These are phyloP conservation scores for Cosmopolites sordidus DNA, from an alignment of 2,888 invertebrate species.

Conservation along the genomic window DNA sequence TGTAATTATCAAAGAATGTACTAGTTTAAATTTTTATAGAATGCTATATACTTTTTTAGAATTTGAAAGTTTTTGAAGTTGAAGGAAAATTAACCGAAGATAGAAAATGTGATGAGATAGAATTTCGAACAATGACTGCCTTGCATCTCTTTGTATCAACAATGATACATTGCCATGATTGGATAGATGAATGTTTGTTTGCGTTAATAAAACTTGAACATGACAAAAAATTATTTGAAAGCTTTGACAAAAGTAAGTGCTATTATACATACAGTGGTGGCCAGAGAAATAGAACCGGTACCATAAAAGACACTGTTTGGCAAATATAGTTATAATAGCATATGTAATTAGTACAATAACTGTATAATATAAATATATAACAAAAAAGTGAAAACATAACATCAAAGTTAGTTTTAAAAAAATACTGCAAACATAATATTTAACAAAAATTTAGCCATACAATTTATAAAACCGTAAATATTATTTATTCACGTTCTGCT, in stretches of 20 bases:
- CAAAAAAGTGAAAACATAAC: too few relatives aligned
- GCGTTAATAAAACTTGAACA: conserved; percentile 53
- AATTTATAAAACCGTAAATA: too few relatives aligned
- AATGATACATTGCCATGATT: conserved; percentile 51
- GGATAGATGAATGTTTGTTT: conserved; percentile 54
- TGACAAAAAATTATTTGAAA: conserved; percentile 44
- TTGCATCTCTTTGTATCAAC: conserved; percentile 55
- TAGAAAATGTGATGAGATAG: conserved; percentile 55
- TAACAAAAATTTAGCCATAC: too few relatives aligned
- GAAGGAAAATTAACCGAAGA: conserved; percentile 47
- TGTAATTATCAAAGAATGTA: conserved; percentile 22
- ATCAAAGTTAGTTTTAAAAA: too few relatives aligned
- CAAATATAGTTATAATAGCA: too few relatives aligned
- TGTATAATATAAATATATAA: too few relatives aligned
- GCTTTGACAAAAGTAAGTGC: conserved; percentile 15
- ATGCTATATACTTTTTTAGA: conserved; percentile 33
- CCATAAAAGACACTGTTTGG: too few relatives aligned
- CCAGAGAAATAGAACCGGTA: too few relatives aligned
- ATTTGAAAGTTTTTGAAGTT: conserved; percentile 41
- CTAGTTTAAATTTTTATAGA: not conserved
- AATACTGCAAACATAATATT: too few relatives aligned
- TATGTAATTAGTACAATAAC: too few relatives aligned
- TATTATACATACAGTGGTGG: too few relatives aligned
- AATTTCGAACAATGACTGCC: conserved; percentile 56
- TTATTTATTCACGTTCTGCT: too few relatives aligned